Conservation (phyloP, 2,113 vertebrate species). For the Lanius ludovicianus region DNA sequence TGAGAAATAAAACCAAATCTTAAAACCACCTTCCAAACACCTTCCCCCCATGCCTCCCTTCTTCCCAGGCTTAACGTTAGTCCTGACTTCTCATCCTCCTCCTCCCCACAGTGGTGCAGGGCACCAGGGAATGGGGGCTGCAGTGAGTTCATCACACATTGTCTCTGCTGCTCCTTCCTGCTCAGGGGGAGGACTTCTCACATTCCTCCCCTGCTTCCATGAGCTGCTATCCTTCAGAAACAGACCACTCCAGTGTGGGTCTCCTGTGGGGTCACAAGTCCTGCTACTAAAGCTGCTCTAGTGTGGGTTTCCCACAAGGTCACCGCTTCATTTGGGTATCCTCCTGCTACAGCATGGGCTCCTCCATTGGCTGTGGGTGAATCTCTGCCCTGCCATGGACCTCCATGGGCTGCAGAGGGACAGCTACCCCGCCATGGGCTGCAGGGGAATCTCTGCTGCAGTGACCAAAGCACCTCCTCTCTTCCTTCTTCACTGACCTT, state of each 20-base stretch:
- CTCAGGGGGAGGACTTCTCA: not conserved
- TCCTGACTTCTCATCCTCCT: not conserved
- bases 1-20: not conserved
- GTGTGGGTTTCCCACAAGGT: not conserved
- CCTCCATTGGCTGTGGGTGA: not conserved
- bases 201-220: not conserved
- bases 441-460: not conserved
- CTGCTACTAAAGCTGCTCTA: not conserved
- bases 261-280: not conserved
- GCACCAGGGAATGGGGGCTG: not conserved
- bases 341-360: not conserved
- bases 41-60: not conserved
- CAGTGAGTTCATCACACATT: accelerated
- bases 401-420: not conserved
- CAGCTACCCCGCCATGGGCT: accelerated
- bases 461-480: not conserved
- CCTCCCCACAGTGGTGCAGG: not conserved
- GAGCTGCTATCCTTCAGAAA: not conserved
- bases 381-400: not conserved
- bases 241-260: not conserved
- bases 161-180: not conserved
- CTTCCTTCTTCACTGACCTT: not conserved
- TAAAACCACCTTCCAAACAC: not conserved
- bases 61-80: not conserved
- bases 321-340: not conserved